Percentiles rank a stretch among this genome's conserved stretches.
Evolutionary conservation across 1,140 invertebrate species (phyloP).

Genomic region (Apis laboriosa): DNA sequence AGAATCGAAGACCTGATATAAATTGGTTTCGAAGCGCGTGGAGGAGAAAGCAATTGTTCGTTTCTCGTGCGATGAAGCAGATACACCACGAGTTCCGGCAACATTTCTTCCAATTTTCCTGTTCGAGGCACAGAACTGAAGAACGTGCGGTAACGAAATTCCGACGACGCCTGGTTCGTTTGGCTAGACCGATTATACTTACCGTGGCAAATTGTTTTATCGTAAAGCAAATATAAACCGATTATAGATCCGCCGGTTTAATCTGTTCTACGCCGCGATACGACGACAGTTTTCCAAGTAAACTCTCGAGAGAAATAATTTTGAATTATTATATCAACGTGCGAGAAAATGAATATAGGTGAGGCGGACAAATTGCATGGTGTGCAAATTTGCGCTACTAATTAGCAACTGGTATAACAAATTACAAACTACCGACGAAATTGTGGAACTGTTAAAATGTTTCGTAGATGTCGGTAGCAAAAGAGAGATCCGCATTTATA

Average conservation of each 20-base stretch:
- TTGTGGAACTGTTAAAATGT: background rate
- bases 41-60: background rate
- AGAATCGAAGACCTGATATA: background rate
- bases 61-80: background rate
- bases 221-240: slow-evolving; percentile 21
- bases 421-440: no score
- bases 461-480: background rate
- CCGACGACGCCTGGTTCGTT: slow-evolving; percentile 1
- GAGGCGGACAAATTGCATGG: background rate
- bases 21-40: background rate
- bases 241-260: slow-evolving; percentile 32
- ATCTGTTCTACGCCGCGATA: slow-evolving; percentile 2
- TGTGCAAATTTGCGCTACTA: background rate
- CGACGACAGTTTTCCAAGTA: background rate
- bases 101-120: background rate
- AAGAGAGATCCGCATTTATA: background rate
- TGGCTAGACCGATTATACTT: slow-evolving; percentile 10
- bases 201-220: slow-evolving; percentile 15
- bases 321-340: background rate
- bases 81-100: background rate
- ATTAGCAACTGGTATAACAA: background rate
- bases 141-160: background rate
- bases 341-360: background rate
- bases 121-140: no score
- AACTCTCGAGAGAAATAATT: background rate